Base-by-base conservation (phyloP, 2,888 invertebrate genomes). In the Aphidius colemani region DNA sequence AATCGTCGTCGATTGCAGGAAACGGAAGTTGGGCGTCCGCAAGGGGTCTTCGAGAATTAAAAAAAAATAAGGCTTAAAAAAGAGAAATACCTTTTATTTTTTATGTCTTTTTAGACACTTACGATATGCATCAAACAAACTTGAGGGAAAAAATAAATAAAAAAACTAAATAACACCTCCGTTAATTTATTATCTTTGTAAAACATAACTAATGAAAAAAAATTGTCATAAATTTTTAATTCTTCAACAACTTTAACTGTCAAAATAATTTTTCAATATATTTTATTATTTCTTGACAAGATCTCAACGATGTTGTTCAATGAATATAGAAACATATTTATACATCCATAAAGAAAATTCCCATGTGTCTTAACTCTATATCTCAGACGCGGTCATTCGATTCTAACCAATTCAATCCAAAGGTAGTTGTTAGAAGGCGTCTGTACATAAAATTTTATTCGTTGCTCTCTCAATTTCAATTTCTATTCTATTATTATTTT, bases 341-440 rank as follows among this genome's bases (percentile, higher is more conserved):
- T 13, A 59, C 50, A 43, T 60, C 51, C 60, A 18, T 18, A 18
- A 18, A 18, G 13, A 51, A 60, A 13, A 55, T 61, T 61, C 61
- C 55, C 61, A 61, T 53, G 61, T 61, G 55, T 41, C 55, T 61
- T 18, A 30, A 30, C 30, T 30, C 5, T 30, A 30, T 30, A 30
- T 30, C 30, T 30, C 30, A 30, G 30, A 30, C 46, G 46, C 55
- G 61, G 61, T 55, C 61, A 61, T 61, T 61, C 48, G 61, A 61
- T 61, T 61, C 61, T 41, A 61, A 53, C 61, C 55, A 55, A 30
- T 30, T 30, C 30, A 18, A 18, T 18, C 13, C 13, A 30, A 55
- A 61, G 61, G 61, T 55, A 55, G 61, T 61, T 48, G 55, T 61
- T 61, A 55, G 53, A 61, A 55, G 61, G 61, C 53, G 61, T 61